Evolutionary conservation across 1,140 invertebrate genomes (phyloP), one percentile per base, ranked within the genome.

Genomic region (Tetramorium simillimum): DNA sequence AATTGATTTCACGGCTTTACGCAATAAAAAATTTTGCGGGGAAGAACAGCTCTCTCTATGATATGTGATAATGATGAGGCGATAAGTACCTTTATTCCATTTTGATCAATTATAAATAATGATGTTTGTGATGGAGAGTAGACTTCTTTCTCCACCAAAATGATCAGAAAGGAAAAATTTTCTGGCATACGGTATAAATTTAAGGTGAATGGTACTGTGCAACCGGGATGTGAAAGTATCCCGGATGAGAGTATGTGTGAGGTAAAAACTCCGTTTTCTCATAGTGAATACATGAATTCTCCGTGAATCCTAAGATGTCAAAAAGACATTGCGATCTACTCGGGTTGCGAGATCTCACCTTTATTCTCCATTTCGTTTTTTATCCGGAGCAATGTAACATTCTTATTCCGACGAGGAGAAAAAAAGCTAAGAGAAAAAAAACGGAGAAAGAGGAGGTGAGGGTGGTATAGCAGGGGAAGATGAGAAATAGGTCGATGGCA

Each of bases 401-500:
- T 85, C 53, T 86, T 77, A 58, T 58, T 60, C 33, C 1, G 51
- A 73, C 18, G 5, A 46, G 40, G 14, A 51, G 33, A 63, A 51
- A 65, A 65, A 53, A 40, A 63, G 28, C 1, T 16, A 28, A 28
- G 10, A 53, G 40, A 53, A 33, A 43, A 9, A 70, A 24, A n/a
- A 75, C 40, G n/a, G 12, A 56, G 12, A 56, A 33, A 18, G 21
- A n/a, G 58, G 53, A 46, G 16, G 51, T 46, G 43, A 46, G 2
- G 12, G 2, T 10, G 53, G 33, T 33, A 78, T 37, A 63, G 7
- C 28, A 33, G n/a, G 75, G 14, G 18, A 40, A 86, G 62, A 77
- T 82, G 77, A 81, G 43, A 81, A 86, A 40, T 81, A 86, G 69
- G 69, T 75, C 80, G 53, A 84, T 73, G 80, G 53, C 53, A 84